Evolutionary conservation across 2,797 vertebrate genomes (phyloP), one percentile per base, ranked within the genome.

Genomic region (Thalassophryne amazonica): DNA sequence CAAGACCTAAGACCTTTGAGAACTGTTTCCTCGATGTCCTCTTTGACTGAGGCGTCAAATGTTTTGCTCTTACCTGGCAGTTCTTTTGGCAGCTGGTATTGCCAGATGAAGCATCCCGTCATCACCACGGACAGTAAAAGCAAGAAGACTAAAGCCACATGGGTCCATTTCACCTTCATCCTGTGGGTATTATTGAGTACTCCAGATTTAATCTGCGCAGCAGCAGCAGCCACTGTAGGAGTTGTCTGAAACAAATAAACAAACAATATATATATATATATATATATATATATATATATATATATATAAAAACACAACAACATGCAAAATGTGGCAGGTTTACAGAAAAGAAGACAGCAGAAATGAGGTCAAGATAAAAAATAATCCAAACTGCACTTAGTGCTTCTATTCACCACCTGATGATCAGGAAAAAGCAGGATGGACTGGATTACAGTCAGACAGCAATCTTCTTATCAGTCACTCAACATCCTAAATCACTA

Each of bases 41-140:
- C n/a, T n/a, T n/a, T n/a, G n/a, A n/a, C n/a, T n/a, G n/a, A n/a
- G n/a, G n/a, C n/a, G n/a, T n/a, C n/a, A n/a, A n/a, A n/a, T 2
- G 13, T 3, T 17, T 40, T 2, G 0, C 5, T 76, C 90, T 89
- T 77, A 96, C 94, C 86, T 8, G 77, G 47, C 25, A 83, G 75
- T 55, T 85, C 12, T 69, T 94, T 97, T 57, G 94, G 94, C 10
- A 97, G 88, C 39, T 90, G 89, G 69, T 94, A 98, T 59, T 99
- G 96, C 97, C 97, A 98, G 33, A 99, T 78, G 80, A 98, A 98
- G 78, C 95, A 97, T 54, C 91, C 88, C 0, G 91, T 95, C 97
- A 98, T 97, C 48, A 92, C 85, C 47, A 92, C 49, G 0, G 94
- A 95, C 18, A 97, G 41, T 45, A 93, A 27, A 7, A 95, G 86